phyloP scores from a whole-genome alignment of 2,797 vertebrate species.

The Ptychobarbus kaznakovi region DNA sequence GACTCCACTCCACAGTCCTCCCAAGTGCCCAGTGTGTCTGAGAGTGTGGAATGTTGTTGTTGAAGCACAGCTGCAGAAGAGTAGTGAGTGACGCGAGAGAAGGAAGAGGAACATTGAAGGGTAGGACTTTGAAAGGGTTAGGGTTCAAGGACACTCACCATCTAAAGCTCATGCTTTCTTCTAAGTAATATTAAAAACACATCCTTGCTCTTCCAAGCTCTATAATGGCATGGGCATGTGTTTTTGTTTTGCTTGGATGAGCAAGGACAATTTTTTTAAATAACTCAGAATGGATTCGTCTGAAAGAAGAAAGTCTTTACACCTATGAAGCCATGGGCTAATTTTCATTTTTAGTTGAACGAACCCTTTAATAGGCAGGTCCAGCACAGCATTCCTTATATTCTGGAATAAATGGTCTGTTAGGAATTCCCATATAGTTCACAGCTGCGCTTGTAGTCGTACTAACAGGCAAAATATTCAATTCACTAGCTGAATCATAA shows the following conservation, averaged over 20 bases:
- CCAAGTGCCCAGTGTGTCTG: constrained; percentile 82
- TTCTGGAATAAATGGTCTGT: background rate
- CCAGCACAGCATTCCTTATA: background rate
- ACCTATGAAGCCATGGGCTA: background rate
- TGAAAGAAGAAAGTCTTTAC: background rate
- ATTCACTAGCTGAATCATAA: background rate
- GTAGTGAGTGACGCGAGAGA: no score
- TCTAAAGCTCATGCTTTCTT: no score
- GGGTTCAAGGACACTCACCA: no score
- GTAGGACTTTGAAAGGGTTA: background rate
- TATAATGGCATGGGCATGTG: no score
- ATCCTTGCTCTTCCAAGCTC: background rate
- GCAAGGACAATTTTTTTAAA: background rate
- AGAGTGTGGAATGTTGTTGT: background rate
- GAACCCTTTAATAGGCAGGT: background rate
- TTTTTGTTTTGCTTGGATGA: no score
- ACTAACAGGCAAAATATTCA: background rate
- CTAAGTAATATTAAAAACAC: background rate
- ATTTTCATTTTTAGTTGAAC: background rate
- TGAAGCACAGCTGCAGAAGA: background rate
- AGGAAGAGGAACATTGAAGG: background rate
- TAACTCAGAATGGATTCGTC: background rate
- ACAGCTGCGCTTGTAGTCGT: background rate
- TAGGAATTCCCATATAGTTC: background rate
- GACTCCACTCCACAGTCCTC: constrained; percentile 79